Evolutionary conservation across 2,888 invertebrate species (phyloP).

Genomic region (Muscina levida): DNA sequence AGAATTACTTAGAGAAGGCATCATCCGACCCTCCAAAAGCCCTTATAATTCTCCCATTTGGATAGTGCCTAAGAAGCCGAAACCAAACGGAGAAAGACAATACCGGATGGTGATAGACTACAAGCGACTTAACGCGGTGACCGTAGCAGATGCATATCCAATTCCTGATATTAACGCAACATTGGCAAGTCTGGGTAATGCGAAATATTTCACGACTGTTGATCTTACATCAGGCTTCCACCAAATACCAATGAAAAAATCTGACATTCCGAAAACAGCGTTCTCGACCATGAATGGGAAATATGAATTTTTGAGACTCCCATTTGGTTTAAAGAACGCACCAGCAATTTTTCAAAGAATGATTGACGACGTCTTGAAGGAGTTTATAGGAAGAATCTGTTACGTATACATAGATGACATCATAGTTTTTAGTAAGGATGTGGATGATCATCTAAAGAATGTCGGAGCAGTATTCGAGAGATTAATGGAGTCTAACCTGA

Average conservation of each 20-base stretch:
- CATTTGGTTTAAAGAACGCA: slow-evolving; percentile 58
- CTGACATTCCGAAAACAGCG: slow-evolving; percentile 4
- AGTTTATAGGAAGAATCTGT: slow-evolving; percentile 37
- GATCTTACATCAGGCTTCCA: slow-evolving; percentile 68
- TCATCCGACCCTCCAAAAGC: slow-evolving; percentile 71
- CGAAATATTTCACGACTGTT: slow-evolving; percentile 66
- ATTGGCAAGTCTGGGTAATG: slow-evolving; percentile 61
- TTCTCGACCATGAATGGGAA: slow-evolving; percentile 26
- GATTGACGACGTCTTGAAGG: slow-evolving; percentile 20
- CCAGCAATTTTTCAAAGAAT: slow-evolving; percentile 64
- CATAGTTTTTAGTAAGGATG: slow-evolving; percentile 49
- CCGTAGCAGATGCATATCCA: slow-evolving; percentile 44
- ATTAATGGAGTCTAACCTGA: slow-evolving; percentile 27
- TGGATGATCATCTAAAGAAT: neutral
- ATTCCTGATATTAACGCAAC: slow-evolving; percentile 65
- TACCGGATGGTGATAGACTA: slow-evolving; percentile 46
- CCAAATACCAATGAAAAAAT: slow-evolving; percentile 57
- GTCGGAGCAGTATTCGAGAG: neutral
- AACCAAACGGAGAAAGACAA: slow-evolving; percentile 62
- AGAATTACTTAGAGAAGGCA: slow-evolving; percentile 58
- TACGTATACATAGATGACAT: slow-evolving; percentile 67
- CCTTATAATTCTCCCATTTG: slow-evolving; percentile 70
- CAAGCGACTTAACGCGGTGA: neutral
- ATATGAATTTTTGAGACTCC: slow-evolving; percentile 50
- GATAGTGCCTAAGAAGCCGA: slow-evolving; percentile 67